Base-by-base conservation (phyloP, 2,113 vertebrate species). In the Scolopax mira region DNA sequence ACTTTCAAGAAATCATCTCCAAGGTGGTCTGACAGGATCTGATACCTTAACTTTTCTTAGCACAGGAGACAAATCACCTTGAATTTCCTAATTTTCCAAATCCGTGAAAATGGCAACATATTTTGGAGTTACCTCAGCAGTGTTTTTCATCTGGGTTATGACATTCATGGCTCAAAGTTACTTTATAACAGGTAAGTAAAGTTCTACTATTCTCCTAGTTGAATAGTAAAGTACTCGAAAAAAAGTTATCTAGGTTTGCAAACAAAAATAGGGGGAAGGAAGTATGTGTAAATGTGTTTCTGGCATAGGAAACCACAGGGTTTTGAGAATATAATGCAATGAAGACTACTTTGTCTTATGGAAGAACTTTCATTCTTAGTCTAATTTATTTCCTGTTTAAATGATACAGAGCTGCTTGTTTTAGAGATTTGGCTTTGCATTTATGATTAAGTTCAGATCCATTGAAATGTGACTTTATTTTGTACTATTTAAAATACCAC, bases 111-210 rank as follows among this genome's bases (percentile, higher is more conserved):
- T 96, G 95, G 33, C 90, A 90, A 70, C 46, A 87, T 67, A 72
- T 51, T 85, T 84, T 85, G 87, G 92, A 96, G 85, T 89, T 78
- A 85, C 82, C 37, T 92, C 85, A 51, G 60, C 89, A 39, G 82
- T 79, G 39, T 31, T 91, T 87, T 94, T 62, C 75, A 0, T 91
- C 82, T 94, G 96, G 94, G 33, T 87, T 66, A 71, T 90, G 69
- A 94, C 66, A 58, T 87, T 93, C 44, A 64, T 79, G 70, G 73
- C 79, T 95, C 96, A 97, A 91, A 86, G 61, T 52, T 31, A 48
- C 90, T 61, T 88, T 73, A 60, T 87, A 81, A 82, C 94, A 95
- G 97, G 97, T 98, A 97, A 9, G 97, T 97, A 85, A 87, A 77
- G 2, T 87, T 94, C 30, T 6, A 51, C 24, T 79, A 89, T 52